Evolutionary conservation across 2,113 vertebrate species (phyloP).

Genomic region (Pedionomus torquatus): DNA sequence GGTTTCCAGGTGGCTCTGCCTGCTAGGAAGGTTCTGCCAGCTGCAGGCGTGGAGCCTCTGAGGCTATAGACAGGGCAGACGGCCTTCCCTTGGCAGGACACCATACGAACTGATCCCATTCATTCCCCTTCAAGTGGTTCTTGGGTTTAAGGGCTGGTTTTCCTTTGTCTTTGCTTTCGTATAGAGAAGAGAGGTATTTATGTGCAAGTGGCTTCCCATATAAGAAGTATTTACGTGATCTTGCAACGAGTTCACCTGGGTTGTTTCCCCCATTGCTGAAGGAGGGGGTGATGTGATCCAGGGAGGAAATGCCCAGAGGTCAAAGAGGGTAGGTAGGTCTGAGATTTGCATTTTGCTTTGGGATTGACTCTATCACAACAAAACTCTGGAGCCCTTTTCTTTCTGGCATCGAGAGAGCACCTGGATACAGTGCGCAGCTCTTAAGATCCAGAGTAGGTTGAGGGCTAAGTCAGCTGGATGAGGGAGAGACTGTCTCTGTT

Average conservation of each 20-base stretch:
- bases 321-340: not conserved
- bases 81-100: not conserved
- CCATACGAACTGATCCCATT: fast-evolving
- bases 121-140: fast-evolving
- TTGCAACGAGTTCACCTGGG: fast-evolving
- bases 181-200: not conserved
- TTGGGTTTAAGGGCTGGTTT: not conserved
- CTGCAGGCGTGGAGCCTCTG: not conserved
- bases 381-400: not conserved
- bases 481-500: not conserved
- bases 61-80: not conserved
- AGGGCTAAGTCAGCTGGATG: not conserved
- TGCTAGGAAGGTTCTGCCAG: not conserved
- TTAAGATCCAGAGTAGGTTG: not conserved
- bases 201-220: not conserved
- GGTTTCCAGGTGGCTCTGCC: not conserved
- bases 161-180: fast-evolving
- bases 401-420: fast-evolving
- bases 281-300: not conserved
- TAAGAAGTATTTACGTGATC: not conserved
- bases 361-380: not conserved
- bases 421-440: not conserved
- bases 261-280: not conserved
- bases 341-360: not conserved
- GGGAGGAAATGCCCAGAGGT: not conserved